Evolutionary conservation across 2,888 invertebrate genomes (phyloP).

Genomic region (Ichneumoninae sp.): DNA sequence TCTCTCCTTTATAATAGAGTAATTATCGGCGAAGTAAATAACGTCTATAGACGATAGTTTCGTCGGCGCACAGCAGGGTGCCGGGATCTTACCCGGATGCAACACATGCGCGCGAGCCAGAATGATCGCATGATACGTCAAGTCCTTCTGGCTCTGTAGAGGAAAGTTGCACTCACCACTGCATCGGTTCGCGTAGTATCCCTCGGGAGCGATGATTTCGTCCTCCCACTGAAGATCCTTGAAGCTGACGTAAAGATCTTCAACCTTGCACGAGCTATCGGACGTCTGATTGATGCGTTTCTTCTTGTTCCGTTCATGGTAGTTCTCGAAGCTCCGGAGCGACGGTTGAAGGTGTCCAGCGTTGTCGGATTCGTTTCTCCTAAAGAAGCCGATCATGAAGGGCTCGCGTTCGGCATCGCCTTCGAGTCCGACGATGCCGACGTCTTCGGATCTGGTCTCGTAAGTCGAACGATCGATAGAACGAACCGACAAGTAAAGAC

Average conservation of each 20-base stretch:
- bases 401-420: slow-evolving; percentile 93
- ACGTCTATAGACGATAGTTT: slow-evolving; percentile 93
- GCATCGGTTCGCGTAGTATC: slow-evolving; percentile 96
- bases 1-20: slow-evolving; percentile 94
- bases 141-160: slow-evolving; percentile 94
- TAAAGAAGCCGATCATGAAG: slow-evolving; percentile 94
- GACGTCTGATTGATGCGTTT: slow-evolving; percentile 54
- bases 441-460: slow-evolving; percentile 91
- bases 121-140: slow-evolving; percentile 97
- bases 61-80: slow-evolving; percentile 95
- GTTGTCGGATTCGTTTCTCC: slow-evolving; percentile 84
- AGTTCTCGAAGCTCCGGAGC: neutral
- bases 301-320: neutral
- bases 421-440: slow-evolving; percentile 91
- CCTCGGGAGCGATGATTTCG: slow-evolving; percentile 97
- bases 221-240: slow-evolving; percentile 94
- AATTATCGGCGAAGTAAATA: slow-evolving; percentile 94
- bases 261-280: slow-evolving; percentile 91
- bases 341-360: slow-evolving; percentile 74
- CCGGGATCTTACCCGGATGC: slow-evolving; percentile 91
- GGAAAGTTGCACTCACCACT: slow-evolving; percentile 96
- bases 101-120: slow-evolving; percentile 93
- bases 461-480: slow-evolving; percentile 88
- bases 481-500: slow-evolving; percentile 91
- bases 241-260: slow-evolving; percentile 95